Evolutionary conservation across 2,888 invertebrate genomes (phyloP).

Genomic region (Dicycla oo): DNA sequence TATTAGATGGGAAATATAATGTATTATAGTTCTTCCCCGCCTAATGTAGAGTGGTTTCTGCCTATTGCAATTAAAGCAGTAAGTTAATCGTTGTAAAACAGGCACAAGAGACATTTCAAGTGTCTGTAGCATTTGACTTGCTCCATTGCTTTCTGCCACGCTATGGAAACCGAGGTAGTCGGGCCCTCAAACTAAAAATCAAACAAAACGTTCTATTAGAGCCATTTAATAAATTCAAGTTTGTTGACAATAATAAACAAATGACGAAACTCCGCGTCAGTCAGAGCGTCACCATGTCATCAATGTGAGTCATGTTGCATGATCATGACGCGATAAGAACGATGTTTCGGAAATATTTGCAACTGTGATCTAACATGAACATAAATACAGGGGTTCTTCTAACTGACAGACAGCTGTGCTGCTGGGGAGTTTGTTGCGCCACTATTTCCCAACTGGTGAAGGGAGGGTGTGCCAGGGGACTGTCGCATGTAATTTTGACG

Average conservation of each 20-base stretch:
- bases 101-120: neutral
- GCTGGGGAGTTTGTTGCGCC: no score
- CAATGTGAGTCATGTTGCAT: conserved; percentile 36
- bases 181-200: neutral
- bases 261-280: conserved; percentile 28
- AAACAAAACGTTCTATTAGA: neutral
- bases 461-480: no score
- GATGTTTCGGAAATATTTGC: conserved; percentile 14
- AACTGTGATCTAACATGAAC: conserved; percentile 1
- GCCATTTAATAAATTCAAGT: conserved; percentile 14
- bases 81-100: neutral
- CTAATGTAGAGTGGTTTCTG: neutral
- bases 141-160: conserved; percentile 6
- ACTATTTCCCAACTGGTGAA: no score
- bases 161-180: neutral
- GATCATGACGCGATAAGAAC: neutral
- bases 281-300: conserved; percentile 1
- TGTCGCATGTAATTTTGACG: no score
- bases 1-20: neutral
- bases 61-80: neutral
- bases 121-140: neutral
- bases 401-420: no score
- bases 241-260: conserved; percentile 39
- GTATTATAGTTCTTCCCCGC: neutral
- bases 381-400: no score